Percentiles rank a stretch among this genome's conserved stretches.
Conservation (phyloP, 2,113 vertebrate species). For the Oxyruncus cristatus region DNA sequence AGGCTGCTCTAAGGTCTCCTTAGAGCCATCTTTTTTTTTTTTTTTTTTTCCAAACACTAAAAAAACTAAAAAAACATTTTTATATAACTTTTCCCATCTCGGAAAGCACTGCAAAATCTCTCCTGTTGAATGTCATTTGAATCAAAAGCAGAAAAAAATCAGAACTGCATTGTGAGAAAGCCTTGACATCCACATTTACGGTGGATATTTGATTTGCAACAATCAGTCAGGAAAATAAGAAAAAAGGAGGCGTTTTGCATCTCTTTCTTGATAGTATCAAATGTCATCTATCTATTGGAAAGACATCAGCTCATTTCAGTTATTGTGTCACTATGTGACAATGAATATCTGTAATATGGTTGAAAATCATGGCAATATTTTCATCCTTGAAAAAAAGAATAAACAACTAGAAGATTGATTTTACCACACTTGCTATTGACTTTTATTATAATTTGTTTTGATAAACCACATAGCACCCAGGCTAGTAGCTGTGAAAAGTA, state of each 20-base stretch:
- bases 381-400: neutral
- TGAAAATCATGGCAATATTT: neutral
- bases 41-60: neutral
- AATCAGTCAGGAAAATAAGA: neutral
- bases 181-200: neutral
- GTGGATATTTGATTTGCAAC: neutral
- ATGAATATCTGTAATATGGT: neutral
- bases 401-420: neutral
- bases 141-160: neutral
- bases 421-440: neutral
- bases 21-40: neutral
- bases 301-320: neutral
- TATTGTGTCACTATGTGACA: neutral
- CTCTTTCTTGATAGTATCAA: neutral
- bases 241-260: fast-evolving
- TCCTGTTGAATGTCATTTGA: neutral
- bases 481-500: neutral
- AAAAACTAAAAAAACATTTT: neutral
- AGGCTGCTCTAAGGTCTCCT: neutral
- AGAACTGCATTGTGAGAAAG: neutral
- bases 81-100: neutral
- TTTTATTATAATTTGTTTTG: neutral
- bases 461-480: neutral
- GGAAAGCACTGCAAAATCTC: neutral
- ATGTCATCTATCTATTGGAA: neutral